A percentile compares a stretch with the other conserved stretches of the same genome.
Conservation (phyloP, 2,888 invertebrate genomes). For the Lasioglossum leucozonium region DNA sequence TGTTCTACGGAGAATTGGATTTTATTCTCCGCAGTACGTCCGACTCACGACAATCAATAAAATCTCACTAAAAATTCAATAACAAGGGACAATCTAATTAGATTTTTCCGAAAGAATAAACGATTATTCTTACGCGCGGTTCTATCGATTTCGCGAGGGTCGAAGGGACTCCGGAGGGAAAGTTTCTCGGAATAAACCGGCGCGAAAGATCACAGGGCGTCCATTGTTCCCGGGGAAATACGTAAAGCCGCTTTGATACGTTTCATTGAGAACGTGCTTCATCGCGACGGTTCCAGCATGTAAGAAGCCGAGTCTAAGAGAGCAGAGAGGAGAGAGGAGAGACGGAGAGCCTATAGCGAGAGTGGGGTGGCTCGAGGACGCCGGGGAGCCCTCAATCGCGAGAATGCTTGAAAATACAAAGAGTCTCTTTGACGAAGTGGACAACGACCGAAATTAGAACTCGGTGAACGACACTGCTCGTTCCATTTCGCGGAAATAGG, state of each 20-base stretch:
- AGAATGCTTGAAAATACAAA: conserved; percentile 53
- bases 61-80: no score
- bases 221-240: background rate
- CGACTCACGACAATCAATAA: no score
- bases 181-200: background rate
- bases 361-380: conserved; percentile 13
- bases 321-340: background rate
- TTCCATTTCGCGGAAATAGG: conserved; percentile 6
- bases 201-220: background rate
- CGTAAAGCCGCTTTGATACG: conserved; percentile 14
- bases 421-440: conserved; percentile 26
- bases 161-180: background rate
- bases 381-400: conserved; percentile 1
- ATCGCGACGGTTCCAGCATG: background rate
- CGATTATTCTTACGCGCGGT: background rate
- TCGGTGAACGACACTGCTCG: conserved; percentile 41
- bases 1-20: no score
- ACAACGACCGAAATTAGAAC: conserved; percentile 52
- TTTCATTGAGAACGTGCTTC: conserved; percentile 52
- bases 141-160: background rate
- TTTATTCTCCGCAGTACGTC: no score
- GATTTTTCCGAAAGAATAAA: background rate
- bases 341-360: background rate
- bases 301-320: conserved; percentile 20
- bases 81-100: no score